Base-by-base conservation (phyloP, 1,140 invertebrate genomes). In the Neoseiulus cucumeris region DNA sequence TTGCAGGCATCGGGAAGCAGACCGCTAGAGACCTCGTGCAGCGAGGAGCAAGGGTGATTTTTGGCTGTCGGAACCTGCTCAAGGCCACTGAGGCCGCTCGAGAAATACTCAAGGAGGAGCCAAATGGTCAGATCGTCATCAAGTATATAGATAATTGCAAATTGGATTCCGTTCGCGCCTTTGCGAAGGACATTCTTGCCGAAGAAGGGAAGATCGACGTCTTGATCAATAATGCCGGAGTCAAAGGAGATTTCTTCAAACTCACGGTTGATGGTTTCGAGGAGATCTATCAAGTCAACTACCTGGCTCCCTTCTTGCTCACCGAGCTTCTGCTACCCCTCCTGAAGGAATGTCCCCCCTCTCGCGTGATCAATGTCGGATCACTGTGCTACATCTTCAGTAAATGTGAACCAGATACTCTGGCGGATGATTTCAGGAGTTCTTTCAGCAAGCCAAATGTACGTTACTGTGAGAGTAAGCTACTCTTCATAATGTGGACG, bases 161-260 rank as follows among this genome's bases (percentile, higher is more conserved):
- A 12, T 75, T 90, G 7, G 76, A 79, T 28, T 89, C 86, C 20
- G 80, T 91, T 0, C 74, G 82, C 67, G 75, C 82, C 69, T 90
- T 86, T 72, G 85, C 83, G 9, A 74, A 81, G 51, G 76, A 79
- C 25, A 74, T 91, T 1, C 71, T 80, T 14, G 73, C 79, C 5
- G 80, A 75, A 0, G 81, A 84, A 72, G 72, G 79, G 0, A 72
- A 79, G 29, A 73, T 94, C 1, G 79, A 95, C 76, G 79, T 92
- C 39, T 77, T 95, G 41, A 84, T 96, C 64, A 93, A 94, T 73
- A 96, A 95, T 78, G 91, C 89, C 17, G 89, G 85, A 1, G 28
- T 64, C 14, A 22, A 1, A 67, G 17, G 64, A 66, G 64, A 33
- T 68, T 39, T 9, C 70, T 28, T 44, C 66, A 70, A 6, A 6